These are phyloP conservation scores for Uloborus plumipes DNA, from an alignment of 2,888 invertebrate species.

Conservation along the genomic window DNA sequence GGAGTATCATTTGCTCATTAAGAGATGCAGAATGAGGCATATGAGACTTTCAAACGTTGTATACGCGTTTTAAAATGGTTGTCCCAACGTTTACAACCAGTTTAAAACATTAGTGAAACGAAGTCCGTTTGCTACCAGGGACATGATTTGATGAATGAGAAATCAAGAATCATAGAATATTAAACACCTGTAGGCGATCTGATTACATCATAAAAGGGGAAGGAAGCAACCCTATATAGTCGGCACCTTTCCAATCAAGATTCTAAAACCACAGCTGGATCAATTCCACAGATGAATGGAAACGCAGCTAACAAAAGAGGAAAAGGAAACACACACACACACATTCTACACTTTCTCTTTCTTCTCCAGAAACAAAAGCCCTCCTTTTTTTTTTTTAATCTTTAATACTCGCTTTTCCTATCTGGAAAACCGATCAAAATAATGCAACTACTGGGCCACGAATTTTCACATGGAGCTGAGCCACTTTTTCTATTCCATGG, in stretches of 20 bases:
- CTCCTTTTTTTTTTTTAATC: slow-evolving; percentile 17
- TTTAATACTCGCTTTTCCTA: slow-evolving; percentile 26
- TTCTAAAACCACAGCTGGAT: slow-evolving; percentile 33
- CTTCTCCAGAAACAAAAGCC: slow-evolving; percentile 45
- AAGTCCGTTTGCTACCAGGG: too few relatives aligned
- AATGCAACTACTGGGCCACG: slow-evolving; percentile 48
- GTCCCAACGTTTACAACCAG: too few relatives aligned
- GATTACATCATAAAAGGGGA: background rate
- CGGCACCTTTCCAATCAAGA: slow-evolving; percentile 40
- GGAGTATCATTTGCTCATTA: too few relatives aligned
- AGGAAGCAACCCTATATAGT: background rate
- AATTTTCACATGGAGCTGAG: slow-evolving; percentile 29
- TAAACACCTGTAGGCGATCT: too few relatives aligned
- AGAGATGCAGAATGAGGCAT: too few relatives aligned
- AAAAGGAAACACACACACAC: background rate
- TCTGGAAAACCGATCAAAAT: slow-evolving; percentile 36
- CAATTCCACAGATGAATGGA: slow-evolving; percentile 56
- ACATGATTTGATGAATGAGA: too few relatives aligned
- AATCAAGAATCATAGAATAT: too few relatives aligned
- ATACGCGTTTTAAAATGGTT: too few relatives aligned
- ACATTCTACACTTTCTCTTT: slow-evolving; percentile 33
- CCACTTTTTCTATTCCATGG: slow-evolving; percentile 34
- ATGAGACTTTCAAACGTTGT: too few relatives aligned
- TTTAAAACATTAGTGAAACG: too few relatives aligned
- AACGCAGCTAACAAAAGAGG: slow-evolving; percentile 44